Percentiles rank a stretch among this genome's conserved stretches.
phyloP scores from a whole-genome alignment of 2,113 vertebrate species.

The Sphyrna mokarran region DNA sequence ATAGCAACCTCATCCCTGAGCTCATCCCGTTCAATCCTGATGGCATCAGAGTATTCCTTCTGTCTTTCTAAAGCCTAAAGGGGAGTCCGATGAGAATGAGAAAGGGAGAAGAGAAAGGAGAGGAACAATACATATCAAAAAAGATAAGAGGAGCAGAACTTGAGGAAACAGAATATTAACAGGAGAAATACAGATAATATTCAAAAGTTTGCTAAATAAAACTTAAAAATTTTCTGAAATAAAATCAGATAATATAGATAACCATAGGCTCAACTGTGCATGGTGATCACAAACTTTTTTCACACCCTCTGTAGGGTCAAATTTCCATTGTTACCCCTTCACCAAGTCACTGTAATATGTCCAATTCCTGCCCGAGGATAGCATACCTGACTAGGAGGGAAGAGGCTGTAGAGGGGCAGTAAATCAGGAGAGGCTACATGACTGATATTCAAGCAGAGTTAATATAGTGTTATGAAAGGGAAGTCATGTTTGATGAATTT shows the following conservation, averaged over 20 bases:
- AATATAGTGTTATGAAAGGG: neutral
- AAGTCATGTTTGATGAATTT: neutral
- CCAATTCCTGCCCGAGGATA: neutral
- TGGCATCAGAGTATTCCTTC: conserved; percentile 90
- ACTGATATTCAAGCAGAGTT: neutral
- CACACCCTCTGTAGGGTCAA: neutral
- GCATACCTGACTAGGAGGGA: neutral
- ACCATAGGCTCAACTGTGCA: neutral
- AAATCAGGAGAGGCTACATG: neutral
- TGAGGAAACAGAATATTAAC: neutral
- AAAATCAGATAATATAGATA: neutral
- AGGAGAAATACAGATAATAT: neutral
- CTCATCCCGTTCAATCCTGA: conserved; percentile 85
- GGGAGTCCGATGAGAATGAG: conserved; percentile 40
- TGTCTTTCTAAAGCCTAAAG: conserved; percentile 93
- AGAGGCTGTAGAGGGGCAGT: neutral
- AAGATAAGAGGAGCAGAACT: conserved; percentile 36
- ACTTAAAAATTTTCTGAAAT: neutral
- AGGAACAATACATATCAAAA: conserved; percentile 40
- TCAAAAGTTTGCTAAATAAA: neutral
- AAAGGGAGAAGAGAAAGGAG: conserved; percentile 39
- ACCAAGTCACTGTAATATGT: neutral
- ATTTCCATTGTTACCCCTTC: neutral
- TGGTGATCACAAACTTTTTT: neutral
- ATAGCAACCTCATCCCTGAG: conserved; percentile 85